Base-by-base conservation (phyloP, 2,888 invertebrate genomes). In the Trissoscelio sp. region DNA sequence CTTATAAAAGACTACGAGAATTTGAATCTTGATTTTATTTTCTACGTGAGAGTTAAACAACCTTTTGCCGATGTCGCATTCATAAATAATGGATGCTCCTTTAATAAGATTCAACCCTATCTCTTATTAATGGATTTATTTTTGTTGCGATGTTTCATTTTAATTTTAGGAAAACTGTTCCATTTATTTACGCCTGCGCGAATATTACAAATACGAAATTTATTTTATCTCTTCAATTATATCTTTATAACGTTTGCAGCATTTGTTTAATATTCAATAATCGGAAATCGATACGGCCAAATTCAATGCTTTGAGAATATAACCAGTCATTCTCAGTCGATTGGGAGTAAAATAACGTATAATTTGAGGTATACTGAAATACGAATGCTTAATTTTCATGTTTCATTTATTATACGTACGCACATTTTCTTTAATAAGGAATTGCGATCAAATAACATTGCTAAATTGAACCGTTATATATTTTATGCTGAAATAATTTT, bases 221-320 rank as follows among this genome's bases (percentile, higher is more conserved):
- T 16, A 24, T 24, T 42, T 60, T 60, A 60, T 42, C 42, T 42
- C 14, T 20, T 22, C 42, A 28, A 60, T 42, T 46, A 57, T 57
- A 42, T 60, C 24, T 60, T 24, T 28, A 14, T 24, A 22, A 11
- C 24, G 42, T 37, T 39, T n/a, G 4, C 9, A 5, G 22, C 57
- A 12, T 37, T 39, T 39, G 28, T 42, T 60, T 24, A 60, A 60
- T 44, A 44, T 44, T 16, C 60, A 44, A 12, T 16, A 60, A 60
- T 60, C 24, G 60, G 60, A 60, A 60, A 60, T 60, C 60, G 44
- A 60, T 60, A 42, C 11, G 12, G 9, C 42, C 24, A n/a, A 44
- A 42, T 60, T 28, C 44, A 28, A 39, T 16, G 39, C 39, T 39
- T n/a, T 18, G n/a, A 34, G 18, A 20, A n/a, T n/a, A 37, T 37